These are phyloP conservation scores for Microtus richardsoni DNA, from an alignment of 2,113 vertebrate species.

Conservation along the genomic window DNA sequence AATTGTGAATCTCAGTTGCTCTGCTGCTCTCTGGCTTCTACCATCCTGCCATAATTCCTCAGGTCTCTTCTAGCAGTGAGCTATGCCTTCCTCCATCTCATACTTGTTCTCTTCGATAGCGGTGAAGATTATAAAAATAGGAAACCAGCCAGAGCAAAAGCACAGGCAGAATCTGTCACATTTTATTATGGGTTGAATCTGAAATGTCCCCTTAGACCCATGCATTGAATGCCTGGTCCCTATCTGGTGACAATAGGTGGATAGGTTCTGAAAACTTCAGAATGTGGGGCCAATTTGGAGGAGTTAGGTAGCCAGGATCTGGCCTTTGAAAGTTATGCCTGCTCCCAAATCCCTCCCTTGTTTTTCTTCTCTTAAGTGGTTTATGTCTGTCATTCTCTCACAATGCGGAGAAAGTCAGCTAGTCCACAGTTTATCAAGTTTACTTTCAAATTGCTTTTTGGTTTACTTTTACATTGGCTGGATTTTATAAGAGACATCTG, in stretches of 20 bases:
- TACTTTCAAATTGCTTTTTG: not conserved
- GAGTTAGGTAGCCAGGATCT: not conserved
- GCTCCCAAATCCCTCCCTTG: not conserved
- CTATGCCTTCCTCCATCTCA: not conserved
- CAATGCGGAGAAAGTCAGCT: not conserved
- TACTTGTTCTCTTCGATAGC: not conserved
- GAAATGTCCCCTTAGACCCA: not conserved
- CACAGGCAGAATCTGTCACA: not conserved
- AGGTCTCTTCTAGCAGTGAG: not conserved
- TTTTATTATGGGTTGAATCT: not conserved
- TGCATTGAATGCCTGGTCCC: not conserved
- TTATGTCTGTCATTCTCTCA: not conserved
- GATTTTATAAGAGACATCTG: not conserved
- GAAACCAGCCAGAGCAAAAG: not conserved
- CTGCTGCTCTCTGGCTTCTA: not conserved
- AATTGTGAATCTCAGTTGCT: not conserved
- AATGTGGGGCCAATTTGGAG: not conserved
- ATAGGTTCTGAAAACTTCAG: not conserved
- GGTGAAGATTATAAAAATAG: not conserved
- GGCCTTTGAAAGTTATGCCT: not conserved
- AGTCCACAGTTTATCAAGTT: not conserved
- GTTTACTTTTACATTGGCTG: not conserved
- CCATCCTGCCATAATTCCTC: not conserved
- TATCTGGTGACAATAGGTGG: not conserved
- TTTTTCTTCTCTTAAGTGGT: not conserved